Base-by-base conservation (phyloP, 2,888 invertebrate genomes). In the Antheraea yamamai region DNA sequence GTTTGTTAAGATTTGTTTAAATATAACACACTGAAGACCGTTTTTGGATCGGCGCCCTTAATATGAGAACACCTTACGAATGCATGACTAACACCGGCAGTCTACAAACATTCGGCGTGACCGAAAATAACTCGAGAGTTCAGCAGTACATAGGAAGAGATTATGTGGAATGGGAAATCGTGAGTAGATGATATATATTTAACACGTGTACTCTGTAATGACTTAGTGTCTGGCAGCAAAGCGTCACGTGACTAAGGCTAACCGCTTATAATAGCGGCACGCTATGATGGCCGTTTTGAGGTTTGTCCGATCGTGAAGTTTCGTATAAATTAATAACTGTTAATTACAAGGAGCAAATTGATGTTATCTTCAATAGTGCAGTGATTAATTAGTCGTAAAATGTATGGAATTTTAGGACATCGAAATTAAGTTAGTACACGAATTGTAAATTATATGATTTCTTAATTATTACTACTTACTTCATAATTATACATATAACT, bases 11-110 rank as follows among this genome's bases (percentile, higher is more conserved):
- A 58, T 71, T 20, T 55, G 35, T 52, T 73, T 72, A 55, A 64
- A 75, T 73, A 75, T 77, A 75, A 35, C 75, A 12, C 47, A 47
- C 77, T 23, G 78, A 75, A 76, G 64, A 75, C 81, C 81, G 76
- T 77, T 78, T 81, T 79, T 78, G 80, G 79, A 80, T 77, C 76
- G 75, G 75, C 79, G 80, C 79, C 80, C 81, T 81, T 78, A 78
- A 75, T 77, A 74, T 74, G 74, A 39, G 35, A 77, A 77, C 77
- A 76, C 72, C 74, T 73, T 77, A 39, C 70, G n/a, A 72, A 74
- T 68, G 61, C 75, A 76, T 83, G 84, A 84, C 85, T 84, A 82
- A 82, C 76, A 66, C 70, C 70, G 70, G 74, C 76, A 64, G 71
- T 72, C 70, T 73, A 73, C 73, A 76, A 76, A 74, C 77, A 76